Base-by-base conservation (phyloP, 2,888 invertebrate genomes). In the Panzeria rudis region DNA sequence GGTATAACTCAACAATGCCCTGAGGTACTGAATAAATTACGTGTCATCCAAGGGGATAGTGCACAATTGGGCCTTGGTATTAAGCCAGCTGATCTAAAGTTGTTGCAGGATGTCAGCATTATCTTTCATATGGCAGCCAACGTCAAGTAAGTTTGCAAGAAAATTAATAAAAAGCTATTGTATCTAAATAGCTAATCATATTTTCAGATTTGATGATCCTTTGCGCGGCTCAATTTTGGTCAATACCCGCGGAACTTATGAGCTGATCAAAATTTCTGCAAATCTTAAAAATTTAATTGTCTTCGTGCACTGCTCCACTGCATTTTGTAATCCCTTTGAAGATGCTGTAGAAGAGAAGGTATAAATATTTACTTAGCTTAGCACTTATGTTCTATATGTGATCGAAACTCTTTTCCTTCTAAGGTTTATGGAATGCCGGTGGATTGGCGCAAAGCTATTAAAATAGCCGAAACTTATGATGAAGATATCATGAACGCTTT, bases 231-330 rank as follows among this genome's bases (percentile, higher is more conserved):
- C 96, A 0, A 93, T 95, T 0, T 91, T 94, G 3, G 88, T 95
- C 86, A 96, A 96, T 81, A 94, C 95, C 0, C 92, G 95, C 68
- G 95, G 96, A 0, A 95, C 96, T 0, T 93, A 94, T 54, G 95
- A 96, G 88, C 88, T 95, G 0, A 93, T 95, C 5, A 93, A 94
- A 29, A 91, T 96, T 3, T 95, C 95, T 0, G 92, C 94, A 64
- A 93, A 94, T 47, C 93, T 95, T 87, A 93, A 93, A 13, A 87
- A 91, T 41, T 89, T 90, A 0, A 91, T 95, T 94, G 94, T 94
- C 0, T 92, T 97, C 11, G 93, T 97, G 0, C 97, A 98, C 91
- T 95, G 98, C 0, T 98, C 97, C 0, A 97, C 98, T 0, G 96
- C 97, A 0, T 98, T 97, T 91, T 95, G 97, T 9, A 97, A 98